Percentiles rank a stretch among this genome's conserved stretches.
phyloP scores from a whole-genome alignment of 2,113 vertebrate genomes.

The Rhagologus leucostigma region DNA sequence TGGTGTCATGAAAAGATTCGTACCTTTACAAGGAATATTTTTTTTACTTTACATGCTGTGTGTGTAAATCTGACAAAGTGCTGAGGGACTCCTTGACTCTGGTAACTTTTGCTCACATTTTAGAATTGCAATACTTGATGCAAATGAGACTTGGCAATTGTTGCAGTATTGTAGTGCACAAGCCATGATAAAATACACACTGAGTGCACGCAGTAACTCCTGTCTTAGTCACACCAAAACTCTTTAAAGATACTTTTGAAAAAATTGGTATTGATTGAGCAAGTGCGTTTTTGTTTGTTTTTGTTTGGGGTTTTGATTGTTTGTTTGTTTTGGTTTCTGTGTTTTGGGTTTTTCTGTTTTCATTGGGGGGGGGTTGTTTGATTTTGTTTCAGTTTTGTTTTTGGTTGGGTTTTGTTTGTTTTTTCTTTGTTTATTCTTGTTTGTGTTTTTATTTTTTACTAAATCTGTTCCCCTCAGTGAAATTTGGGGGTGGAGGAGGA shows the following conservation, averaged over 20 bases:
- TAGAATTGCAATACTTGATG: not conserved
- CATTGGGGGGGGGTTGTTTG: not conserved
- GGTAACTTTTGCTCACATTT: not conserved
- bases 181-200: not conserved
- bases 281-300: not conserved
- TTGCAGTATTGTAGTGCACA: not conserved
- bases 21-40: not conserved
- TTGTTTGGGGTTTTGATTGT: not conserved
- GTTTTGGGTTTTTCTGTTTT: not conserved
- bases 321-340: not conserved
- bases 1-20: not conserved
- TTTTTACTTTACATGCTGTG: not conserved
- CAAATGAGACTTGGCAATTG: not conserved
- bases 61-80: not conserved
- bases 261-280: not conserved
- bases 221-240: not conserved
- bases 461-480: not conserved
- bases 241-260: not conserved
- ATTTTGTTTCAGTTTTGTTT: not conserved
- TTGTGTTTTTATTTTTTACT: not conserved
- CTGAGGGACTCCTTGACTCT: not conserved
- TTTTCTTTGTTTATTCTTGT: not conserved
- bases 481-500: not conserved
- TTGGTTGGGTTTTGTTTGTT: not conserved
- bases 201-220: not conserved